Percentiles rank a stretch among this genome's conserved stretches.
Conservation (phyloP, 2,113 vertebrate genomes). For the Sylvia atricapilla region DNA sequence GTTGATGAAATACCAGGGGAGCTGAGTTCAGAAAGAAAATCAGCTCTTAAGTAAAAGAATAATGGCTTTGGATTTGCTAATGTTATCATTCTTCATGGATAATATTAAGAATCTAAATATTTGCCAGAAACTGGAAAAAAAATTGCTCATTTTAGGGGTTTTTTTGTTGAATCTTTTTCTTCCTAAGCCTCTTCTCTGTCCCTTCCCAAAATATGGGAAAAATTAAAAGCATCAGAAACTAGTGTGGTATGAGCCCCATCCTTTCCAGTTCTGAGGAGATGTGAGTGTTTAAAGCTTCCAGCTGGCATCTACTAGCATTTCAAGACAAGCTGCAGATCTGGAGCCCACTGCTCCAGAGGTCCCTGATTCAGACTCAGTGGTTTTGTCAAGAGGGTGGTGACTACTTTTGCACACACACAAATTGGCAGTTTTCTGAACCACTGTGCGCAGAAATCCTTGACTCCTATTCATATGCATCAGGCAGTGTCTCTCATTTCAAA, state of each 20-base stretch:
- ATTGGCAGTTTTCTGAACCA: conserved; percentile 20
- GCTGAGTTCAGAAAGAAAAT: background rate
- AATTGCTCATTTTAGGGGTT: background rate
- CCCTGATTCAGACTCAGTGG: background rate
- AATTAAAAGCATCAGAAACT: background rate
- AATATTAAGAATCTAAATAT: background rate
- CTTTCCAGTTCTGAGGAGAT: background rate
- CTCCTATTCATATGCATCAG: conserved; percentile 39
- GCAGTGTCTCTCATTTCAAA: conserved; percentile 42
- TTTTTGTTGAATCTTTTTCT: background rate
- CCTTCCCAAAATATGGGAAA: background rate
- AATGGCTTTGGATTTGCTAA: background rate
- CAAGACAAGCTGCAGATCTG: background rate
- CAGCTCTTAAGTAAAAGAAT: background rate
- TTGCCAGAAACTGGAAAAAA: background rate
- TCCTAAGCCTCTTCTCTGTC: background rate
- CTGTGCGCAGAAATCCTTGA: conserved; percentile 7
- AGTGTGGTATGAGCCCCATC: background rate
- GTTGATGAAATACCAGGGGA: background rate
- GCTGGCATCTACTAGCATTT: conserved; percentile 16
- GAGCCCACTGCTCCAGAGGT: background rate
- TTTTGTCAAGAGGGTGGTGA: conserved; percentile 8
- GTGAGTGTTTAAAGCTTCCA: background rate
- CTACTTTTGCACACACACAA: conserved; percentile 13
- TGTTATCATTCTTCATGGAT: background rate